Conservation (phyloP, 2,113 vertebrate genomes). For the Ivindomyrus marchei region DNA sequence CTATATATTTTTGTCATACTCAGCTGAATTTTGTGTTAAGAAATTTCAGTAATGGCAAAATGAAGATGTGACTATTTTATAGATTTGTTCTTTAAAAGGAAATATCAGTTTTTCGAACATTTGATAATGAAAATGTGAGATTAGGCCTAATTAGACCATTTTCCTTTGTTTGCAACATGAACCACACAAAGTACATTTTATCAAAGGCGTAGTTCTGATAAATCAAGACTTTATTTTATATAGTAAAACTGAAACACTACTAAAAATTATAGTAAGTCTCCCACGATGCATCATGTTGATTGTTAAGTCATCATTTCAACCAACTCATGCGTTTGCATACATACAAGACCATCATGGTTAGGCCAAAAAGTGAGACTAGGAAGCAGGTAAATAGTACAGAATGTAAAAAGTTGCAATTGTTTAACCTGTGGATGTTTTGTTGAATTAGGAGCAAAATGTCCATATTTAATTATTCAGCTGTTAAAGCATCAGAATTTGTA, state of each 20-base stretch:
- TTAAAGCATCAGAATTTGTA: background rate
- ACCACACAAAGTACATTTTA: background rate
- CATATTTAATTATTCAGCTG: slow-evolving; percentile 31
- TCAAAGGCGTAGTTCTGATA: background rate
- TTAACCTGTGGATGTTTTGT: background rate
- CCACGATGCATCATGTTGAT: background rate
- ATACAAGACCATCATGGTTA: background rate
- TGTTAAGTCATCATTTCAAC: background rate
- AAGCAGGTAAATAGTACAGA: slow-evolving; percentile 7
- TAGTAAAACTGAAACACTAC: background rate
- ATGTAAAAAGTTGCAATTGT: background rate
- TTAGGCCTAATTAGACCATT: background rate
- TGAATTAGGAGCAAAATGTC: slow-evolving; percentile 14
- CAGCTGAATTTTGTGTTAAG: background rate
- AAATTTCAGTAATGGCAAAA: background rate
- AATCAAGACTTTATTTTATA: background rate
- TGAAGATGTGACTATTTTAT: background rate
- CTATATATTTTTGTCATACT: background rate
- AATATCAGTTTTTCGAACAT: background rate
- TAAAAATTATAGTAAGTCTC: background rate
- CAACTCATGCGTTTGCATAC: background rate
- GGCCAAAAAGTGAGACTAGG: background rate
- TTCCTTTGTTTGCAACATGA: background rate
- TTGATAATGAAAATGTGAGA: background rate
- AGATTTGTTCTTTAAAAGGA: background rate